phyloP scores from a whole-genome alignment of 2,113 vertebrate genomes.

The Kryptolebias marmoratus region DNA sequence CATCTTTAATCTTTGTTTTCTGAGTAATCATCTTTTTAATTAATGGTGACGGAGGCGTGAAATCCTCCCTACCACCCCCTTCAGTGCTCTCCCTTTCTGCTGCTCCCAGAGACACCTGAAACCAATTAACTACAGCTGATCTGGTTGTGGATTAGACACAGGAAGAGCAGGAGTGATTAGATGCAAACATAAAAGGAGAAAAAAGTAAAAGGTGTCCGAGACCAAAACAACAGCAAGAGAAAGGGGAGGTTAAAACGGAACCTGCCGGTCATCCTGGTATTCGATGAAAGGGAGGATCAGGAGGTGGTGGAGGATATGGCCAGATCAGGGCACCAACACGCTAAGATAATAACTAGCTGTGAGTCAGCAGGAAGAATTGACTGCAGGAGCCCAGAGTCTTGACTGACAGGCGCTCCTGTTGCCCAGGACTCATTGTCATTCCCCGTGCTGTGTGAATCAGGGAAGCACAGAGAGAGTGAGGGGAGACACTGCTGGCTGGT shows the following conservation, averaged over 20 bases:
- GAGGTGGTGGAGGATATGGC: constrained; percentile 15
- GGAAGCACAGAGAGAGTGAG: constrained; percentile 2
- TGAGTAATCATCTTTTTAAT: constrained; percentile 71
- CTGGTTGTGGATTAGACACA: constrained; percentile 54
- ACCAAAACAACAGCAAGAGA: constrained; percentile 5
- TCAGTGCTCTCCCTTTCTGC: constrained; percentile 8
- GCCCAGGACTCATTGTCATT: constrained; percentile 31
- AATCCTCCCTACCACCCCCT: constrained; percentile 32
- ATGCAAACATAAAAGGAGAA: constrained; percentile 12
- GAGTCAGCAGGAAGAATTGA: constrained; percentile 18
- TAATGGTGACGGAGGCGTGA: constrained; percentile 59
- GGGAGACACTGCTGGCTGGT: constrained; percentile 28
- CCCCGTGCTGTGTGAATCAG: constrained; percentile 8
- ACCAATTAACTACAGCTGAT: constrained; percentile 63
- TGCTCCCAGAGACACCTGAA: constrained; percentile 58
- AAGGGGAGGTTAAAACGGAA: neutral
- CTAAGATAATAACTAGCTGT: constrained; percentile 33
- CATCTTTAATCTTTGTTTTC: constrained; percentile 61
- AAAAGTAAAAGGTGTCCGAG: neutral
- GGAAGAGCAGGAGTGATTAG: constrained; percentile 35
- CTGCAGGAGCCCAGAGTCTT: constrained; percentile 32
- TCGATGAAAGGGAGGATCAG: constrained; percentile 32
- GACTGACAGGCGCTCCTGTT: constrained; percentile 39
- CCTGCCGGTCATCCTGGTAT: constrained; percentile 4
- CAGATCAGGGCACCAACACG: neutral